Evolutionary conservation across 23 tunicate genomes (phyloP).

Genomic region (Ascidia mentula): DNA sequence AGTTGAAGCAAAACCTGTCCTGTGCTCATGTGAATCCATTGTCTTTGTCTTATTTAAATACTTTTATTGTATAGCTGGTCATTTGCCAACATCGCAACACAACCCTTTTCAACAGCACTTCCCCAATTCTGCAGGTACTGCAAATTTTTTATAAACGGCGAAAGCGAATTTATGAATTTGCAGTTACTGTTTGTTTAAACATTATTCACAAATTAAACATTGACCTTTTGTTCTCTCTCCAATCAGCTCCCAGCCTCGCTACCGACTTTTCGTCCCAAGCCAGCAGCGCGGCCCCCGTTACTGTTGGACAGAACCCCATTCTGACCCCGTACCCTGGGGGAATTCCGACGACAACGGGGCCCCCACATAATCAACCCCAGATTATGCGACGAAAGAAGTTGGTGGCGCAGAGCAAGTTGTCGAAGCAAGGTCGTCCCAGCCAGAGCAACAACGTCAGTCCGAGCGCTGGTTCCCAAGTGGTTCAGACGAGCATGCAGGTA

Average conservation of each 20-base stretch:
- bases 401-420: conserved; percentile 80
- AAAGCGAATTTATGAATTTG: too few species aligned
- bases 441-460: conserved; percentile 7
- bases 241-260: neutral
- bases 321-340: conserved; percentile 2
- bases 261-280: neutral
- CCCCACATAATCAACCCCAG: conserved; percentile 46
- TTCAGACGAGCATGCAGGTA: neutral
- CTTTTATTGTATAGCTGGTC: neutral
- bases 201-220: neutral
- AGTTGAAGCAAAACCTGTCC: neutral
- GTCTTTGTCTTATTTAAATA: neutral
- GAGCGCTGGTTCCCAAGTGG: neutral
- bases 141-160: neutral
- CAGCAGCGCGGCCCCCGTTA: neutral
- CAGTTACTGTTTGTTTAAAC: neutral
- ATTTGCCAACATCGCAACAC: conserved; percentile 23
- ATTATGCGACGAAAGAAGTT: conserved; percentile 72
- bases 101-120: conserved; percentile 51
- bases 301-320: conserved; percentile 14
- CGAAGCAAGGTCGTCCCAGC: conserved; percentile 36
- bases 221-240: neutral
- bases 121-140: neutral
- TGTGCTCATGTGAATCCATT: neutral
- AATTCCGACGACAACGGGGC: conserved; percentile 24